Evolutionary conservation across 53 echinoderm and acorn worm species (phyloP), one percentile per base, ranked within the genome.

Genomic region (Temnopleurus reevesii): DNA sequence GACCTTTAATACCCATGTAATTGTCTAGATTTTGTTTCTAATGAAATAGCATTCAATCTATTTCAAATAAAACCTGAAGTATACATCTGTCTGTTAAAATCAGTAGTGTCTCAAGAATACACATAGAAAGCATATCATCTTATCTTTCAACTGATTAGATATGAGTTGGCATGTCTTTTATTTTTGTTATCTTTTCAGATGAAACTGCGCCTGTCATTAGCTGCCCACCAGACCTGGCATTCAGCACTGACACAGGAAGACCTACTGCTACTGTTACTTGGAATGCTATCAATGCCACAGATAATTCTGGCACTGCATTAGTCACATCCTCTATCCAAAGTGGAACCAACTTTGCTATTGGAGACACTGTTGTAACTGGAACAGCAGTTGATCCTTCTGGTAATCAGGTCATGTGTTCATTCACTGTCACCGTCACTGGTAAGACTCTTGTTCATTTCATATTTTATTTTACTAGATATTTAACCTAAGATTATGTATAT

Each of bases 351-450:
- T 83, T 89, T 43, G 45, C 9, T 2, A 79, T 83, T 9, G 86
- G 77, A 57, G 34, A 34, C 15, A 77, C 80, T 2, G 31, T 31
- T 17, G 76, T 93, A 2, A 90, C 82, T 19, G 59, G 59, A 45
- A 84, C 58, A 2, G 93, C 93, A 7, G 43, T 45, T 4, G 93
- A 93, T 76, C 28, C 35, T 7, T 76, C 76, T 5, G 36, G 55
- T 31, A 93, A 93, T 47, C 46, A 30, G 18, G 91, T 61, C n/a
- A 77, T 36, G 1, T 93, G 93, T 76, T 8, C n/a, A 0, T 94
- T 94, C 59, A 77, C 56, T 30, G 81, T 94, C 23, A 89, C 91
- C 10, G 91, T 94, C 5, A 46, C 30, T 24, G 94, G 94, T 94
- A 61, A 82, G 83, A 8, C 28, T 63, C 5, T 3, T 17, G 15